phyloP scores from a whole-genome alignment of 2,888 invertebrate genomes.

The Sericinus montela region DNA sequence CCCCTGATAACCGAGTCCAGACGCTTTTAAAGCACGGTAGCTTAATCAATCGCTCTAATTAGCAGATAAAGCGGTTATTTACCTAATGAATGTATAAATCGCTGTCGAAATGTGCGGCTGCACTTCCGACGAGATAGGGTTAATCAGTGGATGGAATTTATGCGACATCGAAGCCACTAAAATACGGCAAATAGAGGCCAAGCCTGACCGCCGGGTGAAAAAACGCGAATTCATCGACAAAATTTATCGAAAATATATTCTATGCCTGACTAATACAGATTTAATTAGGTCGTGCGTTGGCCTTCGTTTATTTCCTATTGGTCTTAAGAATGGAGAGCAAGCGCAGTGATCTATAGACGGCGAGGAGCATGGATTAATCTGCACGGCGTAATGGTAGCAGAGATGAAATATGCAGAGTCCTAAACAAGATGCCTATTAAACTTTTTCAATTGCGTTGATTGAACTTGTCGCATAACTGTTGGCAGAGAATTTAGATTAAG shows the following conservation, averaged over 20 bases:
- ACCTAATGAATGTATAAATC: constrained; percentile 75
- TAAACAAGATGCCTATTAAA: background rate
- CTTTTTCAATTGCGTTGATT: background rate
- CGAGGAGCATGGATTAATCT: constrained; percentile 48
- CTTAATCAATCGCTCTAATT: constrained; percentile 59
- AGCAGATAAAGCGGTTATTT: constrained; percentile 53
- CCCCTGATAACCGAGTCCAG: constrained; percentile 4
- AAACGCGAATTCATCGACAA: constrained; percentile 33
- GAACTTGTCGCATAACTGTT: too few relatives aligned
- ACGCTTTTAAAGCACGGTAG: constrained; percentile 29
- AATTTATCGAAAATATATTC: constrained; percentile 25
- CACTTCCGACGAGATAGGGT: constrained; percentile 59
- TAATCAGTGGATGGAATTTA: constrained; percentile 63
- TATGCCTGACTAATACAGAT: constrained; percentile 23
- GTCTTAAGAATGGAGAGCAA: constrained; percentile 61
- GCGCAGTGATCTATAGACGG: constrained; percentile 67
- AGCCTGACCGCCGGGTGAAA: constrained; percentile 38
- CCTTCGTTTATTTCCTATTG: constrained; percentile 51
- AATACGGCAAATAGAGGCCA: constrained; percentile 52
- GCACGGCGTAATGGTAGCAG: constrained; percentile 44
- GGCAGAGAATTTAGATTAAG: too few relatives aligned
- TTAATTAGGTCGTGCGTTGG: constrained; percentile 23
- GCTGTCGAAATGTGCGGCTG: constrained; percentile 39
- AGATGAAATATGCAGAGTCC: constrained; percentile 36
- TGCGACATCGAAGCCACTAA: constrained; percentile 43